phyloP scores from a whole-genome alignment of 2,888 invertebrate species.

The Aleiodes testaceus region DNA sequence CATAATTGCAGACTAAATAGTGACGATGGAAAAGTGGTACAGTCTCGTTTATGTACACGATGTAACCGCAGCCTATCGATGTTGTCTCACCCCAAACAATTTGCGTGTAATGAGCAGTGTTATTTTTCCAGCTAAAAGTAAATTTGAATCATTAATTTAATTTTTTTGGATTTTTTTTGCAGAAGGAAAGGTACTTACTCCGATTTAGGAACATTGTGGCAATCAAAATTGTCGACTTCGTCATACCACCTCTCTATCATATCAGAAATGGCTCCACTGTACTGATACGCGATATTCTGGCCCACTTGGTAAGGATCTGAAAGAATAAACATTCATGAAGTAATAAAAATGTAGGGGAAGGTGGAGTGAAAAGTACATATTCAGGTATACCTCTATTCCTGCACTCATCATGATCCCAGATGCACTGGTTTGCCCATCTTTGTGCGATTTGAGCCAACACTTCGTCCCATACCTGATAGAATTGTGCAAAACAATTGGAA shows the following conservation, averaged over 20 bases:
- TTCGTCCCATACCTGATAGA: slow-evolving; percentile 58
- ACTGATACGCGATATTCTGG: slow-evolving; percentile 67
- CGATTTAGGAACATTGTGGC: background rate
- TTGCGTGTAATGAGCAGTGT: no score
- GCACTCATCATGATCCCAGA: slow-evolving; percentile 69
- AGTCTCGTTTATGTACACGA: slow-evolving; percentile 63
- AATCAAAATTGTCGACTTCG: slow-evolving; percentile 61
- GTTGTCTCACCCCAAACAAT: slow-evolving; percentile 74
- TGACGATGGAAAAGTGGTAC: slow-evolving; percentile 51
- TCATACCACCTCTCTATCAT: slow-evolving; percentile 66
- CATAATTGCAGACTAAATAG: slow-evolving; percentile 55
- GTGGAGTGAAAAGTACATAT: background rate
- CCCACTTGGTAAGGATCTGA: slow-evolving; percentile 67
- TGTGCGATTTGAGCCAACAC: slow-evolving; percentile 71
- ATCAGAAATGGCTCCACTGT: slow-evolving; percentile 6
- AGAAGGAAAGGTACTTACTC: no score
- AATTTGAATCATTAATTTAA: no score
- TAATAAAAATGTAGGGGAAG: slow-evolving; percentile 42
- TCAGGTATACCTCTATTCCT: slow-evolving; percentile 57
- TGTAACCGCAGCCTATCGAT: slow-evolving; percentile 73
- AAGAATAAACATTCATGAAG: slow-evolving; percentile 19
- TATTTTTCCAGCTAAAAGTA: no score
- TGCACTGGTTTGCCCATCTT: slow-evolving; percentile 73
- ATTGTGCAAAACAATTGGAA: no score
- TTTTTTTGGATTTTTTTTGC: no score